These are phyloP conservation scores for Penaeus vannamei DNA, from an alignment of 1,140 invertebrate genomes.

Conservation along the genomic window DNA sequence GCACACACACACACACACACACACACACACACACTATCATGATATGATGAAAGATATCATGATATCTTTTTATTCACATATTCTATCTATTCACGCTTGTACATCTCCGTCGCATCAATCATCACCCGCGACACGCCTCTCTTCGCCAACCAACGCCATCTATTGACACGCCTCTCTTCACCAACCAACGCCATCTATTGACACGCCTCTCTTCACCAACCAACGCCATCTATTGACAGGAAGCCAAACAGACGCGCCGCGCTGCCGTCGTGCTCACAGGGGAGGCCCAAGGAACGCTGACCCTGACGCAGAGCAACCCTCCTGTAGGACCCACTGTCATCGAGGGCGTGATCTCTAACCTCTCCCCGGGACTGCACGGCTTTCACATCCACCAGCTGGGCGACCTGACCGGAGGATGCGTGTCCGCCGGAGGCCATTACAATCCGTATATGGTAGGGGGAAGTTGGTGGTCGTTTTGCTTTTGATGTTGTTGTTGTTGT, in stretches of 20 bases:
- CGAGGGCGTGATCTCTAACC: constrained; percentile 81
- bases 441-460: constrained; percentile 80
- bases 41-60: too few relatives aligned
- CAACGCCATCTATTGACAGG: not conserved
- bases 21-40: too few relatives aligned
- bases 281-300: constrained; percentile 24
- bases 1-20: too few relatives aligned
- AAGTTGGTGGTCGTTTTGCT: not conserved
- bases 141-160: not conserved
- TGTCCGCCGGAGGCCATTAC: constrained; percentile 95
- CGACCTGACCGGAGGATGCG: constrained; percentile 96
- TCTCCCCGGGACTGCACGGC: constrained; percentile 84
- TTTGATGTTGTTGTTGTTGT: not conserved
- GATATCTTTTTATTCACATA: too few relatives aligned
- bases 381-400: constrained; percentile 99
- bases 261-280: constrained; percentile 29
- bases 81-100: too few relatives aligned
- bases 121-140: constrained; percentile 13
- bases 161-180: constrained; percentile 7
- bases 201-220: not conserved
- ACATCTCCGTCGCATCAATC: too few relatives aligned
- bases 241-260: not conserved
- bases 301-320: constrained; percentile 39
- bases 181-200: not conserved
- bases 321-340: constrained; percentile 70